Base-by-base conservation (phyloP, 2,888 invertebrate species). In the Rotaria macrura region DNA sequence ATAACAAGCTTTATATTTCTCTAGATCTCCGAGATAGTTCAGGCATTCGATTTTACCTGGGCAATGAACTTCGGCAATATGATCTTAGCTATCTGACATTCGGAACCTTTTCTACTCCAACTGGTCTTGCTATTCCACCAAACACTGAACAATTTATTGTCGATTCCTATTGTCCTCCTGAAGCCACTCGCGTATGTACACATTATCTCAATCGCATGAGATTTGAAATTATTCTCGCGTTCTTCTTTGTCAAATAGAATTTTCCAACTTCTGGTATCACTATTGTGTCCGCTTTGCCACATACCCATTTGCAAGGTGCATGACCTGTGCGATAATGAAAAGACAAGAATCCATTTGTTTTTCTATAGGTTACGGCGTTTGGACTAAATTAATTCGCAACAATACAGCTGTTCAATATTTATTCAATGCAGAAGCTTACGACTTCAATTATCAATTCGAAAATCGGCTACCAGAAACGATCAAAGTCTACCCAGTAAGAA, bases 11-110 rank as follows among this genome's bases (percentile, higher is more conserved):
- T 49, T 52, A 38, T 20, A 57, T 17, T 38, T 57, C 25, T 12
- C n/a, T 20, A 85, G 85, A 84, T 34, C 49, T 74, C 10, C 29
- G 29, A 65, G 85, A 85, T 29, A 85, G 54, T 43, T 85, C 85
- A 29, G 85, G 85, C 6, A 38, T 84, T 23, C 84, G 72, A 65
- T 85, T 85, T 49, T 74, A 85, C 14, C 57, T 85, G 14, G 72
- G 49, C 2, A 10, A n/a, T 29, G 47, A 85, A 20, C 57, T 85
- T 34, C 55, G 84, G 84, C 29, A 85, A 72, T n/a, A 85, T 85
- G 85, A 85, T 54, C 38, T 85, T 29, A 83, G 85, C 23, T 72
- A 84, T 49, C 12, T 85, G 10, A 49, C 38, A 9, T 72, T 84
- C 40, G 57, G 84, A 49, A 74, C 49, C 12, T 17, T 10, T 2